Base-by-base conservation (phyloP, 2,797 vertebrate species). In the Parotocinclus haroldoi region DNA sequence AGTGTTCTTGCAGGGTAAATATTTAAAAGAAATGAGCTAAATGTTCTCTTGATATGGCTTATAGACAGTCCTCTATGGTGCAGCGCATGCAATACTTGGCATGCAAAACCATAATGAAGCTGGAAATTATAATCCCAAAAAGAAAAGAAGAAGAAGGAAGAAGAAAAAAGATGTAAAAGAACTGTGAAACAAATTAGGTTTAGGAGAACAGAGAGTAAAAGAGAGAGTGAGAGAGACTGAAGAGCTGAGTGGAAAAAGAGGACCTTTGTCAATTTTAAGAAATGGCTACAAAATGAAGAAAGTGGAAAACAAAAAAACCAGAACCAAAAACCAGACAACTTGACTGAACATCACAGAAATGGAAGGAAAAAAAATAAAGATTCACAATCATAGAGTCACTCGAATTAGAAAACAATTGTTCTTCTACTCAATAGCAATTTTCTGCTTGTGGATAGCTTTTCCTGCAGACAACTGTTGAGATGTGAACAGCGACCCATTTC, bases 51-150 rank as follows among this genome's bases (percentile, higher is more conserved):
- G 83, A 87, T 87, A 89, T 89, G 87, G 88, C 86, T 91, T 90
- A 90, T 86, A 89, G 87, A 92, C 90, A 91, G 91, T 94, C 94
- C 94, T 96, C 92, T 92, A 96, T 95, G 93, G 93, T 93, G 95
- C 95, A 95, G 94, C 91, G 89, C 96, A 98, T 99, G 96, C 96
- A 99, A 93, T 91, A 94, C 92, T 95, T 84, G 85, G 89, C 94
- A 96, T 96, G 94, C 94, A 96, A 91, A 94, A 94, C 86, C 90
- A 91, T 92, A 93, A 91, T 89, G 88, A 27, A 92, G 80, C 89
- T 82, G 81, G 89, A 88, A 79, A 91, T 89, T 55, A 83, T 67
- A 88, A 84, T 75, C 80, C 86, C 83, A 80, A 90, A n/a, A 89
- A 91, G 85, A 85, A 80, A 89, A 83, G 82, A 85, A 81, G 76